Evolutionary conservation across 2,888 invertebrate species (phyloP), one percentile per base, ranked within the genome.

Genomic region (Orchesellides sinensis): DNA sequence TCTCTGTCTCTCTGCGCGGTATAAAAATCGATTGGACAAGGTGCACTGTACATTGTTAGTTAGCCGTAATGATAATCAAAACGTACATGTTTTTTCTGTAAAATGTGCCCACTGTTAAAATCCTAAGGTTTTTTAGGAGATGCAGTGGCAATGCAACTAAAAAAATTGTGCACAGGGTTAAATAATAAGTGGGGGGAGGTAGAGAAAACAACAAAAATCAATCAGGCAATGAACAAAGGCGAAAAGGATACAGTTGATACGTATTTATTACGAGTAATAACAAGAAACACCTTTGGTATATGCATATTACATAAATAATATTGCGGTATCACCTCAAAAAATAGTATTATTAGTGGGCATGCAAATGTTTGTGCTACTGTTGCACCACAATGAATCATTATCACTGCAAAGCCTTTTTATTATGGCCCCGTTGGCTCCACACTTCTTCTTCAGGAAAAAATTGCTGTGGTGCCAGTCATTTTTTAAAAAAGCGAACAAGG

Each of bases 361-460:
- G 19, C 52, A 52, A 52, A 52, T 52, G 19, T n/a, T 52, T 19
- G 8, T 2, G 8, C 21, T 52, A 17, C 8, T 52, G n/a, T 52
- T 52, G 19, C 19, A 6, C 12, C 35, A 12, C 8, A 35, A 12
- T 40, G 40, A 32, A 14, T 14, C 14, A 5, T 14, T 40, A 8
- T 40, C n/a, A 14, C 32, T 40, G 10, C 10, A 40, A n/a, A 40
- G 40, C 40, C 19, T 17, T 52, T 47, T 52, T 17, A 21, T 52
- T 52, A 21, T 17, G 52, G 6, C 19, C 17, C 19, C 52, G 52
- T 32, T 59, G 59, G 59, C 59, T 56, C 56, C 56, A 56, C 21
- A 25, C 56, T 25, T 56, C 49, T 49, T 17, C 49, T 40, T n/a
- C 10, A n/a, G 10, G n/a, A 40, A 2, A 2, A 40, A 40, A 40